These are phyloP conservation scores for Gorsachius magnificus DNA, from an alignment of 2,797 vertebrate species.

Conservation along the genomic window DNA sequence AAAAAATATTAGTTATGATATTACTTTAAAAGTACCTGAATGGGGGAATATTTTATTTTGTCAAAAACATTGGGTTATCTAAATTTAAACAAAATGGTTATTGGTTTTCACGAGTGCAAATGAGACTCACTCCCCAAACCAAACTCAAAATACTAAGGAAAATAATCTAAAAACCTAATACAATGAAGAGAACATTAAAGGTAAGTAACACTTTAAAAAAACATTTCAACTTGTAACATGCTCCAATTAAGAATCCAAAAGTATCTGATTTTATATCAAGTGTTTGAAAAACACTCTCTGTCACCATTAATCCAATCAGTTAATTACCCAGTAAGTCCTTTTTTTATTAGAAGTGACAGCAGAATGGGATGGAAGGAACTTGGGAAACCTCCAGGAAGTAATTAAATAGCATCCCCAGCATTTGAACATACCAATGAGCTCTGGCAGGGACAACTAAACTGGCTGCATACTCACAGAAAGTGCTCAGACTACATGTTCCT, in stretches of 20 bases:
- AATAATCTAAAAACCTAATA: not conserved
- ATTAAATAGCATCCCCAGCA: not conserved
- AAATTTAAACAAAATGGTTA: not conserved
- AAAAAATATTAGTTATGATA: not conserved
- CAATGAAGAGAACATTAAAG: not conserved
- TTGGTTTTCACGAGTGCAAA: not conserved
- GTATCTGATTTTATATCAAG: slow-evolving; percentile 7
- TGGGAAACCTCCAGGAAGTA: not conserved
- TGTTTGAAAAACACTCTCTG: slow-evolving; percentile 20
- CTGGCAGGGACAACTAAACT: not conserved
- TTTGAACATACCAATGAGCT: not conserved
- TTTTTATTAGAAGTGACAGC: slow-evolving; percentile 15
- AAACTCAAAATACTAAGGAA: not conserved
- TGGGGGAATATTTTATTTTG: not conserved
- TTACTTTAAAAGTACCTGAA: not conserved
- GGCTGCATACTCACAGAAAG: not conserved
- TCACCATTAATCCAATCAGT: not conserved
- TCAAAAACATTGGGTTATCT: not conserved
- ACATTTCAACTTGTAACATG: not conserved
- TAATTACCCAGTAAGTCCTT: not conserved
- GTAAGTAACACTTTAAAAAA: not conserved
- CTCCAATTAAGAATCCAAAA: not conserved
- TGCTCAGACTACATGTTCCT: not conserved
- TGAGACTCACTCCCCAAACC: not conserved
- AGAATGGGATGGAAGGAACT: not conserved